Conservation (phyloP, 1,140 invertebrate species). For the Caenorhabditis briggsae region DNA sequence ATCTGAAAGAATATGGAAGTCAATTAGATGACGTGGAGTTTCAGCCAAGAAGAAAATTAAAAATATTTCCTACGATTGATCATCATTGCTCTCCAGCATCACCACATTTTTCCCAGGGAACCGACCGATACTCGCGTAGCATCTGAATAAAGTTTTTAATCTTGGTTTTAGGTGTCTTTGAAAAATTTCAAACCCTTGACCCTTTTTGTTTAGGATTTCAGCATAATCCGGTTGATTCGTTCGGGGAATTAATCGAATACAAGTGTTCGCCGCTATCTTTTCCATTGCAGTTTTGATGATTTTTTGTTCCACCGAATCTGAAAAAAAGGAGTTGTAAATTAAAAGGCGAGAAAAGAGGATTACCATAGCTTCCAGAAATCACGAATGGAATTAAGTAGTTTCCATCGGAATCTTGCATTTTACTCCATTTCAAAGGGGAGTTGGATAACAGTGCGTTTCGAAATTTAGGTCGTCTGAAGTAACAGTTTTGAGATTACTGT, state of each 20-base stretch:
- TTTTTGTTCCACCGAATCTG: slow-evolving; percentile 57
- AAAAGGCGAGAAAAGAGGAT: slow-evolving; percentile 1
- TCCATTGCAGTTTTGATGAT: slow-evolving; percentile 62
- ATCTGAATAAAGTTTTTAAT: slow-evolving; percentile 54
- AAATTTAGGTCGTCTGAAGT: slow-evolving; percentile 55
- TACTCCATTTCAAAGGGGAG: slow-evolving; percentile 63
- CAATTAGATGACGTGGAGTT: not conserved
- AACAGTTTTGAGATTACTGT: not conserved
- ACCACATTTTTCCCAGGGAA: slow-evolving; percentile 64
- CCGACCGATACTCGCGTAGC: slow-evolving; percentile 65
- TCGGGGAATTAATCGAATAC: slow-evolving; percentile 61
- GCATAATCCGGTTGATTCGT: slow-evolving; percentile 62
- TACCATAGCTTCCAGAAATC: slow-evolving; percentile 64
- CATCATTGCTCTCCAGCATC: slow-evolving; percentile 67
- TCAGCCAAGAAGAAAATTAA: no score
- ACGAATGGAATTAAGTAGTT: slow-evolving; percentile 64
- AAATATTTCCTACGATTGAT: slow-evolving; percentile 55
- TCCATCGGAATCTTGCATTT: slow-evolving; percentile 58
- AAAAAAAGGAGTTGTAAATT: not conserved
- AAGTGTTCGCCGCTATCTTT: slow-evolving; percentile 63
- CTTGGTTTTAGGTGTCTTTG: no score
- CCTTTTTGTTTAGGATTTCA: slow-evolving; percentile 63
- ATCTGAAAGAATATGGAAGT: slow-evolving; percentile 58
- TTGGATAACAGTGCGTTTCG: slow-evolving; percentile 63
- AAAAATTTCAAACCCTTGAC: slow-evolving; percentile 63